Base-by-base conservation (phyloP, 2,888 invertebrate species). In the Tinea semifulvella region DNA sequence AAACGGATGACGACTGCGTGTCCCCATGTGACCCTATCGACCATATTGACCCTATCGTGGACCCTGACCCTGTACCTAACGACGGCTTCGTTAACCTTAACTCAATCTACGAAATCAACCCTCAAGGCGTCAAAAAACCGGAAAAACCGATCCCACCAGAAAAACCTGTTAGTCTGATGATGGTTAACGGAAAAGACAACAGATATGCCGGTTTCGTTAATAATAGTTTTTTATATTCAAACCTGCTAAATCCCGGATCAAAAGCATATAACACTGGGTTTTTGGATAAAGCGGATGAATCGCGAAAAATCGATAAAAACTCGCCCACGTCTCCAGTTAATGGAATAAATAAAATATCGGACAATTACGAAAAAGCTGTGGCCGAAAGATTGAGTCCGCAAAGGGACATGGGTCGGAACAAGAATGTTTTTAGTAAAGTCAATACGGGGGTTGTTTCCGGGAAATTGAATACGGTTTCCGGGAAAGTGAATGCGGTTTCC, bases 1-100 rank as follows among this genome's bases (percentile, higher is more conserved):
- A 87, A 66, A 85, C 84, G 35, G 86, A 84, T 53, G 88, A 88
- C 49, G 88, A 88, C 62, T 82, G 85, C 52, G 77, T 88, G 50
- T 88, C 88, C 48, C 87, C 87, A 51, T 88, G 88, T 62, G 59
- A 88, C 56, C 87, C 88, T 60, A 84, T 85, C 48, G 82, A 86
- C 52, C 73, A 85, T 49, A 83, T 64, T 55, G 74, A 75, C 2
- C 81, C 81, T 49, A 68, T 63, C 16, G 57, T 74, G 26, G 82
- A 80, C 39, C 52, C 58, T 49, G 52, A 56, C 50, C 40, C 44
- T 38, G 35, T 36, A 43, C n/a, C 47, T 46, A 11, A 39, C 47
- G 43, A 48, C 51, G 68, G 68, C 20, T 81, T 62, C 56, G 79
- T 79, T 48, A 81, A 81, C 55, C 74, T 82, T 45, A 81, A 68